Evolutionary conservation across 53 echinoderm and acorn worm genomes (phyloP).

Genomic region (Patiria pectinifera): DNA sequence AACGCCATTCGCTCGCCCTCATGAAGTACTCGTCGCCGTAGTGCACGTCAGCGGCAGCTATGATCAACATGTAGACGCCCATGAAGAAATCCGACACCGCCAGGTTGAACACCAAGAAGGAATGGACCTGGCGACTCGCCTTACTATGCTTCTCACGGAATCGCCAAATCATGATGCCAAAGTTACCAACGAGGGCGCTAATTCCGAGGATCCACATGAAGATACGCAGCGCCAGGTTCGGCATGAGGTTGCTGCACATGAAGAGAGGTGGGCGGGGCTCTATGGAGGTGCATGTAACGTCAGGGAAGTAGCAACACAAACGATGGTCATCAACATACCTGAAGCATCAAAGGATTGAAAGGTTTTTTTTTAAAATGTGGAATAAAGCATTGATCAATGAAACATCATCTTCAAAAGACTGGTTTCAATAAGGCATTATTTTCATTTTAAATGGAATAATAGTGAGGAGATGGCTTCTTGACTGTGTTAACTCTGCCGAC

Average conservation of each 20-base stretch:
- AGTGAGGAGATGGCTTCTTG: too few species aligned
- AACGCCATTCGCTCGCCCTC: constrained; percentile 65
- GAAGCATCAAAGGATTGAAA: not conserved
- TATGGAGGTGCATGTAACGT: constrained; percentile 23
- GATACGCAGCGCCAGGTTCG: constrained; percentile 23
- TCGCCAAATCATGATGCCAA: constrained; percentile 49
- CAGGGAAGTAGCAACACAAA: constrained; percentile 58
- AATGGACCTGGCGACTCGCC: constrained; percentile 56
- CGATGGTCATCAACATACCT: constrained; percentile 69
- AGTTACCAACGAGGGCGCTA: constrained; percentile 64
- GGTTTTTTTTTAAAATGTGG: too few species aligned
- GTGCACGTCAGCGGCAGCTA: constrained; percentile 61
- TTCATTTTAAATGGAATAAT: too few species aligned
- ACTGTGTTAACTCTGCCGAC: too few species aligned
- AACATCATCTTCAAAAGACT: too few species aligned
- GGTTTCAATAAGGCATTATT: too few species aligned
- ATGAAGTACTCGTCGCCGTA: constrained; percentile 63
- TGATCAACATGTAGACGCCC: constrained; percentile 76
- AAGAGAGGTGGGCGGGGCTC: constrained; percentile 62
- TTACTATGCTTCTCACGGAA: constrained; percentile 43
- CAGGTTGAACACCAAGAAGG: constrained; percentile 59
- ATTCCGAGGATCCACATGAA: constrained; percentile 67
- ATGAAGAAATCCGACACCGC: constrained; percentile 67
- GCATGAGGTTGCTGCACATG: constrained; percentile 61
- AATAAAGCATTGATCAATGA: too few species aligned